Base-by-base conservation (phyloP, 1,140 invertebrate genomes). In the Pseudomyrmex pallidus region DNA sequence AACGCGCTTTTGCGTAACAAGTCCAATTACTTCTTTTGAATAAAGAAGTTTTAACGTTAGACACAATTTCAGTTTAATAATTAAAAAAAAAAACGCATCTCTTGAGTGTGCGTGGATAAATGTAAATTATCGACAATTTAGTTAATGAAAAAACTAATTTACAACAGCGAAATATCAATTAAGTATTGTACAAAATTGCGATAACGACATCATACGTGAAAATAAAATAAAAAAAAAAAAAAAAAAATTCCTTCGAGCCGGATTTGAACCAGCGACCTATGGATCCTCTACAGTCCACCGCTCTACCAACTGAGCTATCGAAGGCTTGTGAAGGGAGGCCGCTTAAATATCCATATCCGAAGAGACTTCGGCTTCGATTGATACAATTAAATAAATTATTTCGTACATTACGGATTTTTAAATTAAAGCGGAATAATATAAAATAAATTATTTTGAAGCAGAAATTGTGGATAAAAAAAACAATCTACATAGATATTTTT, bases 201-300 rank as follows among this genome's bases (percentile, higher is more conserved):
- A 59, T 22, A 17, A 15, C 9, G 46, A 4, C 57, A 48, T 12
- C 0, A 44, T 15, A 67, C 44, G 46, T 67, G 15, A 3, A 22
- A 64, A 2, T 2, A 2, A 5, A 20, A 2, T 9, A 0, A 63
- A 10, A 35, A 35, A 35, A 17, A 70, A 77, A 87, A 78, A 83
- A 76, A 50, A 10, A n/a, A 84, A 80, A 63, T 74, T 92, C 91
- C 91, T 92, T 92, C 91, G 91, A 92, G 91, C 91, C 92, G 90
- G 91, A 90, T 91, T 92, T 91, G 91, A 93, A 92, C 90, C 91
- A 92, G 92, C 91, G 90, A 93, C 90, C 90, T 92, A 92, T 92
- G 91, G 91, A 92, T 92, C 74, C 48, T 68, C 86, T 87, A 87
- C 87, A 87, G 78, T 89, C 74, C 84, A 87, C 84, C 84, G 86